Evolutionary conservation across 1,140 invertebrate species (phyloP).

Genomic region (honey bee (Apis mellifera)): DNA sequence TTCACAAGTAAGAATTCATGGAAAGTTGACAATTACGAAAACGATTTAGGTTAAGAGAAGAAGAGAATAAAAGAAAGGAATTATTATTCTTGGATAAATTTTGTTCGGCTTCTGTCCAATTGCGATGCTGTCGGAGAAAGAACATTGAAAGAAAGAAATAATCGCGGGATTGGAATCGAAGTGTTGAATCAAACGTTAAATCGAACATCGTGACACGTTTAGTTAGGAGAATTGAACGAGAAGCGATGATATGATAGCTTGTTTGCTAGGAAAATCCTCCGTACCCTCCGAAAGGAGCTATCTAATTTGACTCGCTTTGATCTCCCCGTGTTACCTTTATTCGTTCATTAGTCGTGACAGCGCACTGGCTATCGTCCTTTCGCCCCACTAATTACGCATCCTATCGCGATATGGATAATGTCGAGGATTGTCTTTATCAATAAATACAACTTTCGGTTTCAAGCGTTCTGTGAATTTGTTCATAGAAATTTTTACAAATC

Average conservation of each 20-base stretch:
- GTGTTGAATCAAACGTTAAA: conserved; percentile 13
- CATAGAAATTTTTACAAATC: too few relatives aligned
- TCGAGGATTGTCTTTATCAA: neutral
- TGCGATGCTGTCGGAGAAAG: too few relatives aligned
- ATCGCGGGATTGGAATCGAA: neutral
- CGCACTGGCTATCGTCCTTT: neutral
- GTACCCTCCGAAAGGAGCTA: conserved; percentile 42
- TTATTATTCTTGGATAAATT: too few relatives aligned
- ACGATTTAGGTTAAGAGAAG: too few relatives aligned
- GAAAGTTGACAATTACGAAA: too few relatives aligned
- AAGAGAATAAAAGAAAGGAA: too few relatives aligned
- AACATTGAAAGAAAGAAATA: too few relatives aligned
- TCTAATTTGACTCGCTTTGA: conserved; percentile 60
- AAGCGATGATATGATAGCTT: conserved; percentile 8
- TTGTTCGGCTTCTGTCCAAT: too few relatives aligned
- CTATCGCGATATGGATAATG: neutral
- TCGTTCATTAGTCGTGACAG: conserved; percentile 40
- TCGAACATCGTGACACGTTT: conserved; percentile 1
- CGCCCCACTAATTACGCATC: neutral
- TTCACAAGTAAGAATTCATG: too few relatives aligned
- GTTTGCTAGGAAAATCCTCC: conserved; percentile 40
- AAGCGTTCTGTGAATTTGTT: too few relatives aligned
- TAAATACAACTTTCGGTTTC: neutral
- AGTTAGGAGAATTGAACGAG: conserved; percentile 36
- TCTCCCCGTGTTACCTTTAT: conserved; percentile 34